Evolutionary conservation across 2,888 invertebrate species (phyloP), one percentile per base, ranked within the genome.

Genomic region (Harpalus rubripes): DNA sequence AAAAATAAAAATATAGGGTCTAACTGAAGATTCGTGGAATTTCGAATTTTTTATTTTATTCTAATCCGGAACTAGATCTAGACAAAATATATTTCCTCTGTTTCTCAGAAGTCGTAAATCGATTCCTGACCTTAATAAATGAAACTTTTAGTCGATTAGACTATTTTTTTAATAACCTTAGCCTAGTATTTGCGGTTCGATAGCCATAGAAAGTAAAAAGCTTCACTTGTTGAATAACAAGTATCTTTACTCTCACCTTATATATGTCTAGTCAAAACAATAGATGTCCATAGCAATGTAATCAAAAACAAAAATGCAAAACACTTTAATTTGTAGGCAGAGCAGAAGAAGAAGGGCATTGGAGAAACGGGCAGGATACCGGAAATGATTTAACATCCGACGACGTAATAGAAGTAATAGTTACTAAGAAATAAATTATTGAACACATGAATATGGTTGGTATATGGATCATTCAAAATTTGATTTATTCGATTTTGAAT

Each of bases 151-250:
- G 6, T 5, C 32, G 32, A 52, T 52, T 52, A 52, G 44, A 8
- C 10, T 52, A 65, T 65, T 65, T 65, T 65, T 16, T 26, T 12
- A 26, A 12, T 32, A 65, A 65, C 65, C 65, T 65, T 65, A 65
- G 65, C 65, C 65, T 65, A 8, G 16, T 16, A 65, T 65, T 65
- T 65, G 22, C n/a, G 65, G 44, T 52, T 52, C 10, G 12, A 12
- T 52, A 12, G 44, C 12, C 44, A 52, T 12, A 10, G 8, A 52
- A 52, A 52, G 4, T 52, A 52, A 52, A 52, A 52, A 52, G 44
- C 44, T 52, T 52, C 44, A 52, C 44, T 52, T 52, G 44, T 52
- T 52, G 44, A 5, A 52, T 52, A 52, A 4, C 44, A 52, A 52
- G 44, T 52, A 52, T 52, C 44, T 65, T 65, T 32, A 65, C 32